Evolutionary conservation across 2,113 vertebrate genomes (phyloP).

Genomic region (Ptilorrhoa leucosticta): DNA sequence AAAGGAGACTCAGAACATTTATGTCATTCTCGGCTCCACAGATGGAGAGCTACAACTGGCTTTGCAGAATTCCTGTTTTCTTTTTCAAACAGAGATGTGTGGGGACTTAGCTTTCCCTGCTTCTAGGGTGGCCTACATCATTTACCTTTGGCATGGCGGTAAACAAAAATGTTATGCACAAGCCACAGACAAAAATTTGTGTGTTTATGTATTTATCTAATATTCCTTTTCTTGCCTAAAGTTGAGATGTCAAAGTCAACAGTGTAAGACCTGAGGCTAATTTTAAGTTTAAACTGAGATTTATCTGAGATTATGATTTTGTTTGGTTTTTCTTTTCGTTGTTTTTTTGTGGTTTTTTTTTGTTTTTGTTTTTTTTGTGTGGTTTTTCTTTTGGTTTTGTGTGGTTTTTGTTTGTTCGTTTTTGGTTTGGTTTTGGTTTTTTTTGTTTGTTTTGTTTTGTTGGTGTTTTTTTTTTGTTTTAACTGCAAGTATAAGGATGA

Average conservation of each 20-base stretch:
- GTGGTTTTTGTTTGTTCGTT: background rate
- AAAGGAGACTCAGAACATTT: background rate
- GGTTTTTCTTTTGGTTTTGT: background rate
- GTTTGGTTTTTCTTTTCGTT: background rate
- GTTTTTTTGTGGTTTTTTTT: background rate
- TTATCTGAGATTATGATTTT: background rate
- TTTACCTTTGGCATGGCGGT: background rate
- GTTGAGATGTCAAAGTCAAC: background rate
- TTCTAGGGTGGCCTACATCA: rapidly evolving
- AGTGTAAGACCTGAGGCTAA: background rate
- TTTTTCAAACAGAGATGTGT: background rate
- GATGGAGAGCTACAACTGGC: background rate
- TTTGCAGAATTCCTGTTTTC: background rate
- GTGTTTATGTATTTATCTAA: background rate
- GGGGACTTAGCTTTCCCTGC: background rate
- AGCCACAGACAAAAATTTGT: background rate
- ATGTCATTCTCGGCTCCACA: background rate
- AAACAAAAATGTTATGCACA: background rate
- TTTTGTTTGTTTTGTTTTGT: background rate
- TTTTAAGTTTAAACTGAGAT: background rate
- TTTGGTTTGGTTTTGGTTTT: background rate
- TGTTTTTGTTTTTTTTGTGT: no score
- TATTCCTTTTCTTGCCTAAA: background rate
- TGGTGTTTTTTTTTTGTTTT: background rate
- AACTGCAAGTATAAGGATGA: background rate